phyloP scores from a whole-genome alignment of 2,113 vertebrate species.

The Ctenodactylus gundi region DNA sequence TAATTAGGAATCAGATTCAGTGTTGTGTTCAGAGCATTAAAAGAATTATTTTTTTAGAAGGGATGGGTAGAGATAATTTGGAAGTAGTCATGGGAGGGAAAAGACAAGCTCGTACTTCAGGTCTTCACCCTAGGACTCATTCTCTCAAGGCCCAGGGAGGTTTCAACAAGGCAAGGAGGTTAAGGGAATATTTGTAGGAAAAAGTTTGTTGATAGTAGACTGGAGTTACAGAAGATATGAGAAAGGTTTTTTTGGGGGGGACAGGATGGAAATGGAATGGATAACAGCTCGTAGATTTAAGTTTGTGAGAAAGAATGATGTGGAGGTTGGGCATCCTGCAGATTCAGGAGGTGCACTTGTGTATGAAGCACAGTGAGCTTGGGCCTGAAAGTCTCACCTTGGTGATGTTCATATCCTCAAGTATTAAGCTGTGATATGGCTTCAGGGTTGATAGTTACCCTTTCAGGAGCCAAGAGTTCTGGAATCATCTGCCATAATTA shows the following conservation, averaged over 20 bases:
- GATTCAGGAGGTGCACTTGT: neutral
- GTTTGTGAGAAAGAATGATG: neutral
- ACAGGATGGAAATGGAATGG: neutral
- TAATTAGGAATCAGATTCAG: neutral
- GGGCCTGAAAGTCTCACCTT: neutral
- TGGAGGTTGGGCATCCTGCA: neutral
- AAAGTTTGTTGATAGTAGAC: neutral
- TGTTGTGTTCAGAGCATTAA: neutral
- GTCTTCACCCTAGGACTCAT: neutral
- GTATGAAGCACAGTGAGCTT: neutral
- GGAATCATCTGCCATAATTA: neutral
- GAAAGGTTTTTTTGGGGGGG: neutral
- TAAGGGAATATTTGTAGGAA: neutral
- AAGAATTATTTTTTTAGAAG: neutral
- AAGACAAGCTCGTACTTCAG: neutral
- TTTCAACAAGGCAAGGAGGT: neutral
- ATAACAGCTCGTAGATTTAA: neutral
- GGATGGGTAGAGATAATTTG: neutral
- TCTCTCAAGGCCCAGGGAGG: neutral
- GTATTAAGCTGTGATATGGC: neutral
- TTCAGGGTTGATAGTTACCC: neutral
- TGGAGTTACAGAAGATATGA: neutral
- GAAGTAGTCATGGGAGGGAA: neutral
- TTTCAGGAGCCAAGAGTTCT: neutral
- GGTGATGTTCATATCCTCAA: neutral